Conservation (phyloP, 2,797 vertebrate species). For the Esox lucius region DNA sequence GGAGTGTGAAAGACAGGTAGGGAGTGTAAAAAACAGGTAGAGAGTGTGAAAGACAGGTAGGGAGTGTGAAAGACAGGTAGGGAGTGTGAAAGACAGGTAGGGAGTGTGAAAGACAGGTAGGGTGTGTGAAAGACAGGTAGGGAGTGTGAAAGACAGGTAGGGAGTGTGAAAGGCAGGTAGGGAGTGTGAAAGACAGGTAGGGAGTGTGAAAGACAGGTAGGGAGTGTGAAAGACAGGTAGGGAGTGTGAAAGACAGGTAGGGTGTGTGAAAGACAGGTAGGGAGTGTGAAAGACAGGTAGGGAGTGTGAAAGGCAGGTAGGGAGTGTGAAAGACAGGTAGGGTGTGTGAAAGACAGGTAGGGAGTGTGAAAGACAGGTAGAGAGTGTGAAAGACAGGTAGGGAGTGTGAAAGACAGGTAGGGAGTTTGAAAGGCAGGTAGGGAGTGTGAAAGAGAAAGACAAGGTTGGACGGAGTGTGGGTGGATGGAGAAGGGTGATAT, state of each 20-base stretch:
- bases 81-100: neutral
- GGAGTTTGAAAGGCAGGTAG: neutral
- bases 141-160: neutral
- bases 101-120: too few relatives aligned
- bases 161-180: neutral
- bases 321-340: neutral
- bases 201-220: constrained; percentile 14
- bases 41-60: too few relatives aligned
- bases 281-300: neutral
- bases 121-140: too few relatives aligned
- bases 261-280: too few relatives aligned
- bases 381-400: too few relatives aligned
- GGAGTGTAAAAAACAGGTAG: neutral
- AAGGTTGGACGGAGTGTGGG: neutral
- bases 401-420: neutral
- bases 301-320: too few relatives aligned
- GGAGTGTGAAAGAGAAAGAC: constrained; percentile 9
- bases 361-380: neutral
- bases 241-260: neutral
- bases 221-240: neutral
- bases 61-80: neutral
- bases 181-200: neutral
- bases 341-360: too few relatives aligned
- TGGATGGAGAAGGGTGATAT: constrained; percentile 27
- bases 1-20: neutral